Evolutionary conservation across 2,888 invertebrate species (phyloP).

Genomic region (Augochlorella aurata): DNA sequence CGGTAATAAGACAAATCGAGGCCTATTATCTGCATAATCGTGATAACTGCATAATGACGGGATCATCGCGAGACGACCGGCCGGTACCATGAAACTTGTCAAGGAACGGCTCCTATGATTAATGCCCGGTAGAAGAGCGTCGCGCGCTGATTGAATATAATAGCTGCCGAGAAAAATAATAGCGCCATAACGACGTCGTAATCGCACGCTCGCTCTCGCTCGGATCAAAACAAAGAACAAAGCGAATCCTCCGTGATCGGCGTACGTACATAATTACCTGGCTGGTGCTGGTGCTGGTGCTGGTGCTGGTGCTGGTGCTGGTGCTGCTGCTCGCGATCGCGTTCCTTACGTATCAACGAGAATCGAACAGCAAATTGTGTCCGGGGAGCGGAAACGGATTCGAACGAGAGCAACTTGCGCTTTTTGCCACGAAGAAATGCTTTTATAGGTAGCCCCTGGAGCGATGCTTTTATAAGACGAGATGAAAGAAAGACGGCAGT

Average conservation of each 20-base stretch:
- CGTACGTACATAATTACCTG: not conserved
- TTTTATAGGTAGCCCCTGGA: not conserved
- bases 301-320: not conserved
- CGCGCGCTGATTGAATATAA: slow-evolving; percentile 27
- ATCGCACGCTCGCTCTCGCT: not conserved
- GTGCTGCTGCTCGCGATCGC: not conserved
- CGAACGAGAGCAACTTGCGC: not conserved
- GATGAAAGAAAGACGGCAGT: not conserved
- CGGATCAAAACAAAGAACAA: not conserved
- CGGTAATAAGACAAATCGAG: slow-evolving; percentile 58
- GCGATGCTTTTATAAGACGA: not conserved
- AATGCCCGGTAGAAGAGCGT: slow-evolving; percentile 21
- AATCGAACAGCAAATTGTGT: not conserved
- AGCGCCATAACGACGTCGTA: not conserved
- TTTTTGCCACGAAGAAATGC: not conserved
- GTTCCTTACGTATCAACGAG: not conserved
- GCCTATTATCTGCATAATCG: slow-evolving; percentile 56
- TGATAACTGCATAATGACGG: slow-evolving; percentile 63
- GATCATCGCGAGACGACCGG: slow-evolving; percentile 28
- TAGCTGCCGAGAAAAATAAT: not conserved
- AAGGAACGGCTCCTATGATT: slow-evolving; percentile 24
- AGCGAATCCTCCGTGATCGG: not conserved
- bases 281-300: not conserved
- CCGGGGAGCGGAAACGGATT: not conserved
- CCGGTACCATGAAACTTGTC: slow-evolving; percentile 29